Evolutionary conservation across 2,888 invertebrate genomes (phyloP).

Genomic region (Schizaphis graminum): DNA sequence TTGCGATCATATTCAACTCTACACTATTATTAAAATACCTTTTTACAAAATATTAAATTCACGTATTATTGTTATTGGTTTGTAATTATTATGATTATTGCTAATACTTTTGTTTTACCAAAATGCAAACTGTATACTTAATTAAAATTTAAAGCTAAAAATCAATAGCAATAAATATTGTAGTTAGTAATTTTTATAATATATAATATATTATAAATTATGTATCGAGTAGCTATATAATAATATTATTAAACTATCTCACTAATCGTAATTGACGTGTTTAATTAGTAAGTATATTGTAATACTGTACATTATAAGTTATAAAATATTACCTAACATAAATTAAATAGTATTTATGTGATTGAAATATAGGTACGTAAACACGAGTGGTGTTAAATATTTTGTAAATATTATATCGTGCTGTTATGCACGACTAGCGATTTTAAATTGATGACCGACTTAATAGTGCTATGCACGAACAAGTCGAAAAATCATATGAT

Average conservation of each 20-base stretch:
- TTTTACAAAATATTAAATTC: not conserved
- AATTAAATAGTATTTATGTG: not conserved
- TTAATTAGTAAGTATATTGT: not conserved
- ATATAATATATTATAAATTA: not conserved
- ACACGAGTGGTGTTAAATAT: not conserved
- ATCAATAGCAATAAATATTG: not conserved
- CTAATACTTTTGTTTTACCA: not conserved
- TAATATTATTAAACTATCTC: not conserved
- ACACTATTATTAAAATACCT: not conserved
- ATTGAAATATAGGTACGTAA: not conserved
- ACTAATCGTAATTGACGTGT: not conserved
- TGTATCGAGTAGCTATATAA: not conserved
- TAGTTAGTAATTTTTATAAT: not conserved
- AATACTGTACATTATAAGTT: not conserved
- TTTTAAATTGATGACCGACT: too few relatives aligned
- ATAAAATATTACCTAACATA: not conserved
- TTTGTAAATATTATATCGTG: too few relatives aligned
- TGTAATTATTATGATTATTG: not conserved
- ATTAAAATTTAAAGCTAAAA: not conserved
- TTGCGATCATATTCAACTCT: not conserved
- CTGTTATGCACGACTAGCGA: too few relatives aligned
- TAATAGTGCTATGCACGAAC: not conserved
- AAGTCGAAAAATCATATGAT: not conserved
- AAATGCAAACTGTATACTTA: not conserved
- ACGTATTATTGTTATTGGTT: not conserved